Evolutionary conservation across 2,113 vertebrate species (phyloP).

Genomic region (Indicator indicator): DNA sequence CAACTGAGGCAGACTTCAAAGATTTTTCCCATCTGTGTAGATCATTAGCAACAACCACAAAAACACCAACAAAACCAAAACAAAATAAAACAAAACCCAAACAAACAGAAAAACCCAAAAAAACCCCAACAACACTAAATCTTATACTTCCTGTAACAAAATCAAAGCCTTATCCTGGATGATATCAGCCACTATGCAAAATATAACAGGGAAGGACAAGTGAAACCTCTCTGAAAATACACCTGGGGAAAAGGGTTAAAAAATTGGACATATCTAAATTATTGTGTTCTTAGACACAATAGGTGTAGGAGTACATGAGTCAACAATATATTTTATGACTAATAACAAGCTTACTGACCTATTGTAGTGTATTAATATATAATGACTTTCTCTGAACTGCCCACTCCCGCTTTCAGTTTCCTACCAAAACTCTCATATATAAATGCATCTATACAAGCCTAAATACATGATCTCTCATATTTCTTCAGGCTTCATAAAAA

Average conservation of each 20-base stretch:
- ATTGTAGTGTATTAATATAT: neutral
- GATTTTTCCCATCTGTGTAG: neutral
- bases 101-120: no score
- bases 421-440: neutral
- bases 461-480: neutral
- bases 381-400: constrained; percentile 12
- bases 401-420: neutral
- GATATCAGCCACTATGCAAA: neutral
- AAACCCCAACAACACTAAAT: no score
- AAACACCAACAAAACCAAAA: neutral
- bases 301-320: constrained; percentile 16
- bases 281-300: neutral
- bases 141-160: neutral
- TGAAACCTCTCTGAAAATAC: neutral
- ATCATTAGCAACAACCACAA: neutral
- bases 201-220: neutral
- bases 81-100: neutral
- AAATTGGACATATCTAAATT: neutral
- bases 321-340: constrained; percentile 19
- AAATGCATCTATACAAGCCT: neutral
- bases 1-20: neutral
- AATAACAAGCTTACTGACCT: constrained; percentile 18
- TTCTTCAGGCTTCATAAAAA: neutral
- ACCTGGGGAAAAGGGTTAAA: neutral
- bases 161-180: neutral